Evolutionary conservation across 2,888 invertebrate species (phyloP), one percentile per base, ranked within the genome.

Genomic region (Trichogramma evanescens): DNA sequence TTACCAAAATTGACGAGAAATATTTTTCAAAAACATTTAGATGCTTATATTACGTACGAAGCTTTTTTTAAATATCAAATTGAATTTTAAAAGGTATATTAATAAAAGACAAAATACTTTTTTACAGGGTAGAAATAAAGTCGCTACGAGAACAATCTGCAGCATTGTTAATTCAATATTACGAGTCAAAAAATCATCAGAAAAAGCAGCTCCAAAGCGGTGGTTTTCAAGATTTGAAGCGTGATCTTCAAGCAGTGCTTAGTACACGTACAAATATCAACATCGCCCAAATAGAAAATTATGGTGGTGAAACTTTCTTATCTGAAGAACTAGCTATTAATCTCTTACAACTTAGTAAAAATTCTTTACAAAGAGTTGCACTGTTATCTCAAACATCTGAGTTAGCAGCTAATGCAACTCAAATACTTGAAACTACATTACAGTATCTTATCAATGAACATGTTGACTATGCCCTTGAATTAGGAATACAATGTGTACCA

Each of bases 241-340:
- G 97, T 54, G 97, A 98, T 74, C 80, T 98, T 64, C 95, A 97
- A 80, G 95, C 95, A 0, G 89, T 93, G 8, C 89, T 98, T 67
- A 93, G 95, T 3, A 89, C 92, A 0, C 84, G 93, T 58, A 89
- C 94, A 0, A 95, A 95, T 74, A 92, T 95, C 62, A 95, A 95
- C 74, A 93, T 95, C 65, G 94, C 91, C 0, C 91, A 92, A 74
- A 93, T 95, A 50, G 97, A 97, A 77, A 93, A 95, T 78, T 96
- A 94, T 73, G 96, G 95, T 3, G 97, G 95, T 0, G 97, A 99
- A 80, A 98, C 95, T 0, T 95, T 97, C 75, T 83, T 99, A 0
- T 95, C 95, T 1, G 96, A 97, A 77, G 93, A 95, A 74, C 83
- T 97, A 4, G 95, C 95, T 0, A 92, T 95, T 66, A 91, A 87